phyloP scores from a whole-genome alignment of 2,797 vertebrate species.

The Gila robusta region DNA sequence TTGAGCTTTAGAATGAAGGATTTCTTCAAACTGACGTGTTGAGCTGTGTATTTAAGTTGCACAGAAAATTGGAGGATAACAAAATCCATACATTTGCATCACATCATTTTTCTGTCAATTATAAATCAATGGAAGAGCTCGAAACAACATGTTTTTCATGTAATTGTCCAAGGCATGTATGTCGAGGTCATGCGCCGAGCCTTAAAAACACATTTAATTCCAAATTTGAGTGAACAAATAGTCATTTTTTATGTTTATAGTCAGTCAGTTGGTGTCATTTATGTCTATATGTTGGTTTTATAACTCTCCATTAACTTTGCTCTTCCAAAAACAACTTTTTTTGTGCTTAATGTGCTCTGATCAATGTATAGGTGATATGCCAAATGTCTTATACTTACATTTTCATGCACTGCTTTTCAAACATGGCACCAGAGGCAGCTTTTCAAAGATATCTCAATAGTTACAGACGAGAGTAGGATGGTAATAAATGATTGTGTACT shows the following conservation, averaged over 20 bases:
- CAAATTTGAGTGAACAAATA: slow-evolving; percentile 23
- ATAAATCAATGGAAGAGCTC: not conserved
- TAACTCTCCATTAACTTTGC: slow-evolving; percentile 68
- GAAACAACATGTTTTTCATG: not conserved
- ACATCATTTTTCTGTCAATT: not conserved
- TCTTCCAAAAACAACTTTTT: slow-evolving; percentile 90
- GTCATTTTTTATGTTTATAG: not conserved
- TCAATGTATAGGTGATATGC: slow-evolving; percentile 84
- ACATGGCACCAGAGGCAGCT: slow-evolving; percentile 86
- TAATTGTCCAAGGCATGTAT: not conserved
- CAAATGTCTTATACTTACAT: slow-evolving; percentile 86
- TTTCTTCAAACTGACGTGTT: slow-evolving; percentile 14
- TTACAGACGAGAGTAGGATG: slow-evolving; percentile 14
- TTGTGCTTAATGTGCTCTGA: slow-evolving; percentile 86
- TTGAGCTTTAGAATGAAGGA: slow-evolving; percentile 60
- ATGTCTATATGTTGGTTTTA: slow-evolving; percentile 57
- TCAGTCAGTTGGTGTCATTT: slow-evolving; percentile 42
- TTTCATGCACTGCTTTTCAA: slow-evolving; percentile 90
- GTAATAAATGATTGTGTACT: slow-evolving; percentile 10
- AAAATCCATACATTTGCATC: not conserved
- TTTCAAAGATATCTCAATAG: slow-evolving; percentile 68
- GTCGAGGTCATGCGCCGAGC: slow-evolving; percentile 7
- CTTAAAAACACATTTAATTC: slow-evolving; percentile 36
- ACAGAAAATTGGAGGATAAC: slow-evolving; percentile 26
- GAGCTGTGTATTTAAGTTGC: slow-evolving; percentile 21